Evolutionary conservation across 1,140 invertebrate species (phyloP).

Genomic region (Drosophila asahinai): DNA sequence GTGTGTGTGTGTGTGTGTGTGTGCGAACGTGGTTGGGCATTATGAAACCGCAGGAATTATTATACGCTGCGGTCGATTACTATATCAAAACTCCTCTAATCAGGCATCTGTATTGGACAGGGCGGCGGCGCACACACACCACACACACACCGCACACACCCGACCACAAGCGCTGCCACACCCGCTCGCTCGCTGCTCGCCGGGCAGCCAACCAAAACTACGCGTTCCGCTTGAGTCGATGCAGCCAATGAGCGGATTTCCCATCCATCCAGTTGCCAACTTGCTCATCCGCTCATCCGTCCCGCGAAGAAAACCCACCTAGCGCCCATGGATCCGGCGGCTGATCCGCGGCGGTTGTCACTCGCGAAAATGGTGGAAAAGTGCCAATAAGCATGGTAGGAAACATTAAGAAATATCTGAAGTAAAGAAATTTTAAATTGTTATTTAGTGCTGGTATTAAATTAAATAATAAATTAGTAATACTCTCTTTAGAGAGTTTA

Average conservation of each 20-base stretch:
- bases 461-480: too few species aligned
- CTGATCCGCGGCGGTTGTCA: neutral
- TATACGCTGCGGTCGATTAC: conserved; percentile 83
- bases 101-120: conserved; percentile 45
- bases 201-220: conserved; percentile 47
- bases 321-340: neutral
- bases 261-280: conserved; percentile 10
- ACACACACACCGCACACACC: neutral
- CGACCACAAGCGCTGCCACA: conserved; percentile 44
- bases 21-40: conserved; percentile 68
- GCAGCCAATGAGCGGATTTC: conserved; percentile 53
- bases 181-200: neutral
- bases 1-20: conserved; percentile 18
- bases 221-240: conserved; percentile 45
- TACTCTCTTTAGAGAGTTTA: too few species aligned
- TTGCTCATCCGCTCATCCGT: conserved; percentile 2
- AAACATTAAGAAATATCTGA: neutral
- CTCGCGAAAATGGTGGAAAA: neutral
- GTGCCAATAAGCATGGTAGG: too few species aligned
- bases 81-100: conserved; percentile 78
- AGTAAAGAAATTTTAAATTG: too few species aligned
- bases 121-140: conserved; percentile 11
- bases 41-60: conserved; percentile 84
- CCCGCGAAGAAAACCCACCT: neutral
- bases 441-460: too few species aligned